These are phyloP conservation scores for Yponomeuta evonymella DNA, from an alignment of 2,888 invertebrate genomes.

Conservation along the genomic window DNA sequence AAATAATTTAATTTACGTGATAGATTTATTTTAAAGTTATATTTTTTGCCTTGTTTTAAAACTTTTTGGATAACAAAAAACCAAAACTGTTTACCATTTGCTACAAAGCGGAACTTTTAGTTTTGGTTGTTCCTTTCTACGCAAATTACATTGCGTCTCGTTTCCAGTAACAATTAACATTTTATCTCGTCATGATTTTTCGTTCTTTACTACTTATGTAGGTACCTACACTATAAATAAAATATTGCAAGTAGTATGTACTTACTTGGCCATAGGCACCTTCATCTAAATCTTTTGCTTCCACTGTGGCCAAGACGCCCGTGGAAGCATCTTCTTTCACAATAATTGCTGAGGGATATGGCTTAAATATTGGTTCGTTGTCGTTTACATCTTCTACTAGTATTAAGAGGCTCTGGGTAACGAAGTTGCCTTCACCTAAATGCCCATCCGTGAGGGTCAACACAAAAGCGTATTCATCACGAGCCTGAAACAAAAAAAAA, in stretches of 20 bases:
- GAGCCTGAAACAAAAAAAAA: constrained; percentile 71
- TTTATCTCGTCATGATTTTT: no score
- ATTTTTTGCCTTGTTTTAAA: no score
- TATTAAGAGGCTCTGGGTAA: constrained; percentile 91
- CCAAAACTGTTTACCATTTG: not conserved
- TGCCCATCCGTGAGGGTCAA: constrained; percentile 92
- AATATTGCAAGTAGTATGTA: not conserved
- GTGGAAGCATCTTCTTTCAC: constrained; percentile 87
- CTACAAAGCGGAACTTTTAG: not conserved
- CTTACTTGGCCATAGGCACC: constrained; percentile 92
- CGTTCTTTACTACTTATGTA: no score
- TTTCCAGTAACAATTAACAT: not conserved
- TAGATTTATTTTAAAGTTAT: no score
- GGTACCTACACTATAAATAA: no score
- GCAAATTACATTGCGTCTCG: not conserved
- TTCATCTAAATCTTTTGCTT: constrained; percentile 92
- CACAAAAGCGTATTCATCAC: constrained; percentile 92
- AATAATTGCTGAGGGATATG: constrained; percentile 88
- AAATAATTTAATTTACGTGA: no score
- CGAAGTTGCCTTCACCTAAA: constrained; percentile 89
- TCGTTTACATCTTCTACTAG: constrained; percentile 95
- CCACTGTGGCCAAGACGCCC: constrained; percentile 84
- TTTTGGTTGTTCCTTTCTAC: not conserved
- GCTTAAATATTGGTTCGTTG: constrained; percentile 91
- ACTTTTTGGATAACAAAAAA: no score